These are phyloP conservation scores for Scylla paramamosain DNA, from an alignment of 1,140 invertebrate species.

Conservation along the genomic window DNA sequence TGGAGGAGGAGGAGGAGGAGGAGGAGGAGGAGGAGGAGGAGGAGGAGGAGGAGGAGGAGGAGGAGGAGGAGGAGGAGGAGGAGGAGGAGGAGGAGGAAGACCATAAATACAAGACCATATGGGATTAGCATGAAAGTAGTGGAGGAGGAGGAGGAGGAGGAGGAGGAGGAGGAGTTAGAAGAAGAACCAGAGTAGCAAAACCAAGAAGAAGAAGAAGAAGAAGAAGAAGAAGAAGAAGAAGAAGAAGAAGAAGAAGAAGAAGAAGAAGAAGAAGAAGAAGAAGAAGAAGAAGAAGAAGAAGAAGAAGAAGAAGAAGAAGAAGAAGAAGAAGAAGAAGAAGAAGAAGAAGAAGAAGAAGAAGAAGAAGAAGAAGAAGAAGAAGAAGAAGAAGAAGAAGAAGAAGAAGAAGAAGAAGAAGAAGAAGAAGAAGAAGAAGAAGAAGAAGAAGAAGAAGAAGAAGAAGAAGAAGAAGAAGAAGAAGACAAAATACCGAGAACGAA, in stretches of 20 bases:
- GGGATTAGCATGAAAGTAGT: background rate
- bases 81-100: background rate
- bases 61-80: conserved; percentile 10
- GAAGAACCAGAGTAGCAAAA: background rate
- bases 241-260: background rate
- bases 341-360: background rate
- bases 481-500: no score
- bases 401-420: background rate
- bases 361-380: background rate
- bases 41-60: conserved; percentile 21
- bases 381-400: no score
- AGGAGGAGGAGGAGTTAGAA: background rate
- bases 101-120: no score
- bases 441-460: background rate
- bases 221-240: background rate
- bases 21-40: background rate
- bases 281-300: background rate
- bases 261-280: background rate
- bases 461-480: background rate
- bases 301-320: background rate
- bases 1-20: background rate
- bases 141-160: conserved; percentile 21
- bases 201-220: background rate
- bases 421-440: background rate
- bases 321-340: background rate